Conservation (phyloP, 2,797 vertebrate species). For the Oryzias dopingdopingensis region DNA sequence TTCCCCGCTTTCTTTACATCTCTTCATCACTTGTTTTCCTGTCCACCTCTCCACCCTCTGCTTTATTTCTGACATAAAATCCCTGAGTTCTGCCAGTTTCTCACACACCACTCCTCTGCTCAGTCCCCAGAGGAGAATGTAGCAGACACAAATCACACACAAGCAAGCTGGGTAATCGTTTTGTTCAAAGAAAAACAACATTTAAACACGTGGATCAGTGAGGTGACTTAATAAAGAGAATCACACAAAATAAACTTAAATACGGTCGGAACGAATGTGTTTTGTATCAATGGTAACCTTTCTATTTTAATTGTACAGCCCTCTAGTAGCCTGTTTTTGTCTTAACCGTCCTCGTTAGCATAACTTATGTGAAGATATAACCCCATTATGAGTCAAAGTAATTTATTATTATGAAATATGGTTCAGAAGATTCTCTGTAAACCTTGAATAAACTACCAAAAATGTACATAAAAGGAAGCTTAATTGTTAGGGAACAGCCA, state of each 20-base stretch:
- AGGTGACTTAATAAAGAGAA: conserved; percentile 39
- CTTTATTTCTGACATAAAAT: conserved; percentile 39
- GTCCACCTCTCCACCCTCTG: conserved; percentile 24
- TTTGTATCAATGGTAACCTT: neutral
- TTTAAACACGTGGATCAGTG: conserved; percentile 31
- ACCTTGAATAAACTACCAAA: too few species aligned
- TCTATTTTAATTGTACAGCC: neutral
- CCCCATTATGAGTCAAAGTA: too few species aligned
- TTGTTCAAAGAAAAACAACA: conserved; percentile 28
- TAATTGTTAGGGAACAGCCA: too few species aligned
- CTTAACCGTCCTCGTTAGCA: too few species aligned
- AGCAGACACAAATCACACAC: conserved; percentile 3
- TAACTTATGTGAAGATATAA: too few species aligned
- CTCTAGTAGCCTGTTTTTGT: too few species aligned
- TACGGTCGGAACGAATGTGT: conserved; percentile 4
- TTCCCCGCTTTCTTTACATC: conserved; percentile 12
- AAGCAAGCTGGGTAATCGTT: conserved; percentile 10
- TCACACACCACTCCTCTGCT: conserved; percentile 23
- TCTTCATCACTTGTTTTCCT: conserved; percentile 20
- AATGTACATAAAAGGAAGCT: too few species aligned
- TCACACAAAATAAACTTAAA: conserved; percentile 42
- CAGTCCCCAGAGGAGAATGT: conserved; percentile 20
- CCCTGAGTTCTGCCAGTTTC: conserved; percentile 36
- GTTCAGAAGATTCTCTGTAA: too few species aligned
- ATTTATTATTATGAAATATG: too few species aligned